These are phyloP conservation scores for Spilarctia lutea DNA, from an alignment of 2,888 invertebrate species.

Conservation along the genomic window DNA sequence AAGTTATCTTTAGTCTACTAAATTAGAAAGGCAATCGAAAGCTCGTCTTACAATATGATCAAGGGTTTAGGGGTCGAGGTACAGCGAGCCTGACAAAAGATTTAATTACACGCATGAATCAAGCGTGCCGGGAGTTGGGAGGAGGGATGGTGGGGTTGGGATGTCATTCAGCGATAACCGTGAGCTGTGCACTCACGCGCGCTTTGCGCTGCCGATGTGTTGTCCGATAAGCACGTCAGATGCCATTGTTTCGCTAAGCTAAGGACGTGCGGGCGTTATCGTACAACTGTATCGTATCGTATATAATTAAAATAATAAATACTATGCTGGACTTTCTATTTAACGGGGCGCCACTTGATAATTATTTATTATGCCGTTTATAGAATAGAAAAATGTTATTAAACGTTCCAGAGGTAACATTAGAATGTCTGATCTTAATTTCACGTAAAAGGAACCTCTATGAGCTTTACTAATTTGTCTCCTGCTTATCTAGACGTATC, in stretches of 20 bases:
- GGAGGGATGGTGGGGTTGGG: conserved; percentile 54
- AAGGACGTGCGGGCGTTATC: conserved; percentile 75
- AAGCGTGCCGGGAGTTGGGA: conserved; percentile 68
- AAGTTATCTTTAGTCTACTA: conserved; percentile 64
- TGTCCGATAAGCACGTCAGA: conserved; percentile 64
- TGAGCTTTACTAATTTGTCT: too few species aligned
- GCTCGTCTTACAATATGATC: conserved; percentile 71
- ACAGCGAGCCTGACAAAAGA: conserved; percentile 80
- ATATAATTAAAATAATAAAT: conserved; percentile 64
- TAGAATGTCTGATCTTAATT: background rate
- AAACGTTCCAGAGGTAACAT: background rate
- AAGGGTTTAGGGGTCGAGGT: conserved; percentile 65
- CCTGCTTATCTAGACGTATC: too few species aligned
- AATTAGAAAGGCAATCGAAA: conserved; percentile 73
- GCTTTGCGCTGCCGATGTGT: conserved; percentile 64
- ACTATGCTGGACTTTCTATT: background rate
- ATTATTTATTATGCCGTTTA: background rate
- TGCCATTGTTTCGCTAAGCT: conserved; percentile 68
- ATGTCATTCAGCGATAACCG: conserved; percentile 67
- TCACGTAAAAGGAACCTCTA: too few species aligned
- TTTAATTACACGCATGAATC: conserved; percentile 87
- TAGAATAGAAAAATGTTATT: background rate
- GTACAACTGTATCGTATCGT: conserved; percentile 64
- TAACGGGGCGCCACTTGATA: background rate
- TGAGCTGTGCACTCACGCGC: conserved; percentile 74